phyloP scores from a whole-genome alignment of 1,140 invertebrate species.

The Hyles euphorbiae region DNA sequence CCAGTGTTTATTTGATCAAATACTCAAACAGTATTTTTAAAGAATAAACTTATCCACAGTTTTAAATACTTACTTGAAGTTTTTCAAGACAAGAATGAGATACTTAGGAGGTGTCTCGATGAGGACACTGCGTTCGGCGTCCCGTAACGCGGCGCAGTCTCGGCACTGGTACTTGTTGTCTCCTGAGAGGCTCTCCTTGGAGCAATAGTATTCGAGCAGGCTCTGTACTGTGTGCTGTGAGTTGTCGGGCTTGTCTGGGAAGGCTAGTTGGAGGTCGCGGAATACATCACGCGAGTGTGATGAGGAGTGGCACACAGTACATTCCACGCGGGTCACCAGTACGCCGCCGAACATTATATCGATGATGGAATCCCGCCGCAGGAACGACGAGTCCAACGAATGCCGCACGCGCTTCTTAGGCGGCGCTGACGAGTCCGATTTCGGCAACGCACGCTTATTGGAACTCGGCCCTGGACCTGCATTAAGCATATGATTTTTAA shows the following conservation, averaged over 20 bases:
- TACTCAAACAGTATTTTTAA: no score
- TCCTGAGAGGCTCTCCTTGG: slow-evolving; percentile 83
- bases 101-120: slow-evolving; percentile 84
- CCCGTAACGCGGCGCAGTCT: slow-evolving; percentile 83
- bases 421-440: slow-evolving; percentile 15
- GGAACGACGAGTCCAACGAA: slow-evolving; percentile 13
- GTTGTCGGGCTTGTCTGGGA: slow-evolving; percentile 79
- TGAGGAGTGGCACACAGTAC: slow-evolving; percentile 80
- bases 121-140: slow-evolving; percentile 84
- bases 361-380: slow-evolving; percentile 44
- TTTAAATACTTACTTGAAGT: slow-evolving; percentile 82
- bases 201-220: slow-evolving; percentile 84
- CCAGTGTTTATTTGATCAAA: no score
- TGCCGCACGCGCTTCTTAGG: slow-evolving; percentile 37
- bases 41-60: no score
- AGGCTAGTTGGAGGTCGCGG: slow-evolving; percentile 87
- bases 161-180: slow-evolving; percentile 90
- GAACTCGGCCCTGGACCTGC: slow-evolving; percentile 23
- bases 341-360: slow-evolving; percentile 81
- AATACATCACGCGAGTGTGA: slow-evolving; percentile 86
- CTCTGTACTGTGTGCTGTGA: slow-evolving; percentile 79
- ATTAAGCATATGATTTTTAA: no score
- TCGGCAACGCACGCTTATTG: slow-evolving; percentile 22
- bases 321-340: slow-evolving; percentile 82
- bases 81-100: slow-evolving; percentile 87